These are phyloP conservation scores for Polyergus mexicanus DNA, from an alignment of 1,140 invertebrate species.

Conservation along the genomic window DNA sequence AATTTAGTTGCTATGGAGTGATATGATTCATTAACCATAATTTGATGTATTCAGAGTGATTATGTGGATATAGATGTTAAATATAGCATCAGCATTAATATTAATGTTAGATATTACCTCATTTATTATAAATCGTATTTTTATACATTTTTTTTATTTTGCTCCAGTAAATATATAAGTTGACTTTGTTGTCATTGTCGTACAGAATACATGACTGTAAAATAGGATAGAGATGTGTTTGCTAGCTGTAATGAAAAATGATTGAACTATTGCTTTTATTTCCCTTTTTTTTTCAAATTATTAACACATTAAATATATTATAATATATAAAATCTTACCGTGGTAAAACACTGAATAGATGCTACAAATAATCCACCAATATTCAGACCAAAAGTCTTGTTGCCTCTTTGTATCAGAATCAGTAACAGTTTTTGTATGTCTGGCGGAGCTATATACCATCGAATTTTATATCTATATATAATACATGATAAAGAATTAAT, in stretches of 20 bases:
- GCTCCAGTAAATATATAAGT: no score
- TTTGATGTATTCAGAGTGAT: no score
- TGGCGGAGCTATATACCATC: not conserved
- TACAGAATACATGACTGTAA: not conserved
- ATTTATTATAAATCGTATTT: no score
- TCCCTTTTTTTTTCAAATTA: not conserved
- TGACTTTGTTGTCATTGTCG: not conserved
- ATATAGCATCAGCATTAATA: no score
- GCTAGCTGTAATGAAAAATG: slow-evolving; percentile 1
- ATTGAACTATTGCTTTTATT: not conserved
- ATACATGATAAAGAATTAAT: not conserved
- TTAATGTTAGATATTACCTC: no score
- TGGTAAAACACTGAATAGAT: not conserved
- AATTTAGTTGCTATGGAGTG: no score
- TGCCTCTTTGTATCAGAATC: not conserved
- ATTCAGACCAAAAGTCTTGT: not conserved
- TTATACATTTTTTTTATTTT: no score
- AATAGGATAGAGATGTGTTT: not conserved
- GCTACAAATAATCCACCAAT: not conserved
- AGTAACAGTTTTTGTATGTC: slow-evolving; percentile 4
- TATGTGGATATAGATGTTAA: no score
- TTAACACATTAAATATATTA: not conserved
- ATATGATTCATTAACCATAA: no score
- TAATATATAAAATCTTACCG: not conserved
- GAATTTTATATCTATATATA: slow-evolving; percentile 1